Evolutionary conservation across 2,888 invertebrate species (phyloP).

Genomic region (Lapara coniferarum): DNA sequence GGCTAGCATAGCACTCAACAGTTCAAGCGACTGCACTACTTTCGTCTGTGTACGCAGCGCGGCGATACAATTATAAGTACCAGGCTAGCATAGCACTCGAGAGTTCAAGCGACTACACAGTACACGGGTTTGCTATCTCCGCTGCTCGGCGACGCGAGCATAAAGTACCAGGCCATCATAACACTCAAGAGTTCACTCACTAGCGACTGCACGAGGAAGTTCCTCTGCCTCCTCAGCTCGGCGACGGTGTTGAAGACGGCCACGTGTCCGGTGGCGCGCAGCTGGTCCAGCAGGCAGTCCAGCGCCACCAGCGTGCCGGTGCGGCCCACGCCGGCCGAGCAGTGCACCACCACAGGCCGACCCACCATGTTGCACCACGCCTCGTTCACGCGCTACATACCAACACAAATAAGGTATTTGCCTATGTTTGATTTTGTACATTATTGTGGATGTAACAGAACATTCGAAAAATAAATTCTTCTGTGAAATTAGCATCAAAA

Average conservation of each 20-base stretch:
- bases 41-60: too few relatives aligned
- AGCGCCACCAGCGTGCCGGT: constrained; percentile 97
- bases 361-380: constrained; percentile 92
- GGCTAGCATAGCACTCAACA: too few relatives aligned
- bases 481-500: too few relatives aligned
- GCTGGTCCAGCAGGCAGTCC: constrained; percentile 94
- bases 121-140: too few relatives aligned
- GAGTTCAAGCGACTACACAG: too few relatives aligned
- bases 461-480: too few relatives aligned
- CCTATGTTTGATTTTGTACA: too few relatives aligned
- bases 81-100: too few relatives aligned
- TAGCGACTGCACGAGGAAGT: constrained; percentile 95
- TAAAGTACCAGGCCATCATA: neutral
- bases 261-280: constrained; percentile 91
- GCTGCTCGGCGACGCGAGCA: too few relatives aligned
- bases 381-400: constrained; percentile 88
- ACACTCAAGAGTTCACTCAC: constrained; percentile 41
- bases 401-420: neutral
- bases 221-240: constrained; percentile 94
- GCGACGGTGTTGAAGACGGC: constrained; percentile 96
- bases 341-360: constrained; percentile 94
- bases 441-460: too few relatives aligned
- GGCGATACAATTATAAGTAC: too few relatives aligned
- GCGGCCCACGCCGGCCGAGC: constrained; percentile 96
- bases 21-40: too few relatives aligned